These are phyloP conservation scores for Stomatorhinus ivindoensis DNA, from an alignment of 2,113 vertebrate species.

Conservation along the genomic window DNA sequence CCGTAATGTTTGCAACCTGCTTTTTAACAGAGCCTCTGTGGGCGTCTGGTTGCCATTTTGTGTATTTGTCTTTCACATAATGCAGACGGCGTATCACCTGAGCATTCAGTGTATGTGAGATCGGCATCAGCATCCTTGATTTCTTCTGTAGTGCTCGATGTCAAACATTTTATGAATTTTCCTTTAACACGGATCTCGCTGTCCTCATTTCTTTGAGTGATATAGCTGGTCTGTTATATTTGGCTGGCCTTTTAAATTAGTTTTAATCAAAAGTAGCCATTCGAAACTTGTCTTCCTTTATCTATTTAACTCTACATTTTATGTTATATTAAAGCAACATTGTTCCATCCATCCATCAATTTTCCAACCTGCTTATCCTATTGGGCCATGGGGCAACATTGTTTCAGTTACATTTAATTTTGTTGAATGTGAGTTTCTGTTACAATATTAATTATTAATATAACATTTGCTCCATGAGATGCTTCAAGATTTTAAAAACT, in stretches of 20 bases:
- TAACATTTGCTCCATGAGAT: background rate
- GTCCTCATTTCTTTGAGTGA: background rate
- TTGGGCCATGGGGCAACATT: no score
- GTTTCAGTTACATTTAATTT: background rate
- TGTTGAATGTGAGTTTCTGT: background rate
- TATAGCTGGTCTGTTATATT: background rate
- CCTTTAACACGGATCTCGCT: background rate
- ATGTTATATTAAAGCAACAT: background rate
- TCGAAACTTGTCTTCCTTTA: background rate
- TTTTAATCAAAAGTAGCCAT: background rate
- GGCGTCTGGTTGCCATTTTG: constrained; percentile 3
- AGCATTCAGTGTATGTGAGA: background rate
- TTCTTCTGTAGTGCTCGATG: background rate
- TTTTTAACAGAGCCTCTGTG: constrained; percentile 22
- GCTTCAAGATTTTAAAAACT: background rate
- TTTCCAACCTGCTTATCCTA: no score
- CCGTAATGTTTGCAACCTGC: constrained; percentile 25
- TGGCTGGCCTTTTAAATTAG: background rate
- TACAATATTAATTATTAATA: background rate
- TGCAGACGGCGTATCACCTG: background rate
- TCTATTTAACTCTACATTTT: background rate
- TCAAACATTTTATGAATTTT: background rate
- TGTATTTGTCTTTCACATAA: background rate
- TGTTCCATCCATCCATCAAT: no score
- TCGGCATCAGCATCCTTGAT: background rate